These are phyloP conservation scores for Amphiprion percula DNA, from an alignment of 2,113 vertebrate species.

Conservation along the genomic window DNA sequence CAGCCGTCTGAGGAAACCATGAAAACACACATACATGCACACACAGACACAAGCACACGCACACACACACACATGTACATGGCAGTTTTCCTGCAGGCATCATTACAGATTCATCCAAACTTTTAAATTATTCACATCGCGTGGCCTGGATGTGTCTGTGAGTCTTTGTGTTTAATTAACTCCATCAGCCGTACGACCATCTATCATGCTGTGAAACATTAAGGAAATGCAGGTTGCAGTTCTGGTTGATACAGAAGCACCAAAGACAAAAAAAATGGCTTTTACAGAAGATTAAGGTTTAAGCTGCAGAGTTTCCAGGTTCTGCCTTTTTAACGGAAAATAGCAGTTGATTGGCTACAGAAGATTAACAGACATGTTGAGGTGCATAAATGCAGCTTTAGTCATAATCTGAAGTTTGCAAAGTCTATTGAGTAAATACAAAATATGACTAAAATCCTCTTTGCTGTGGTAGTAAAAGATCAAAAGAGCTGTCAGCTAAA, in stretches of 20 bases:
- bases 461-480: no score
- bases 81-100: conserved; percentile 1
- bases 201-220: not conserved
- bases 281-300: not conserved
- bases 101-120: conserved; percentile 43
- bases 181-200: conserved; percentile 12
- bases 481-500: no score
- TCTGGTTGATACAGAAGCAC: not conserved
- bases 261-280: not conserved
- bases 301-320: not conserved
- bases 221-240: not conserved
- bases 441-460: no score
- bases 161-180: conserved; percentile 33
- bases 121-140: conserved; percentile 46
- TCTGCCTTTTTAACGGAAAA: conserved; percentile 2
- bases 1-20: conserved; percentile 66
- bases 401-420: no score
- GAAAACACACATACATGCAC: not conserved
- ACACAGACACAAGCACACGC: not conserved
- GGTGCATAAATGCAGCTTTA: no score
- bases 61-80: not conserved
- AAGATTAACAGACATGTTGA: not conserved
- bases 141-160: conserved; percentile 6
- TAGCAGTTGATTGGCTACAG: not conserved
- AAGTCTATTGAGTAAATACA: no score